Conservation (phyloP, 2,888 invertebrate genomes). For the Peribatodes rhomboidaria region DNA sequence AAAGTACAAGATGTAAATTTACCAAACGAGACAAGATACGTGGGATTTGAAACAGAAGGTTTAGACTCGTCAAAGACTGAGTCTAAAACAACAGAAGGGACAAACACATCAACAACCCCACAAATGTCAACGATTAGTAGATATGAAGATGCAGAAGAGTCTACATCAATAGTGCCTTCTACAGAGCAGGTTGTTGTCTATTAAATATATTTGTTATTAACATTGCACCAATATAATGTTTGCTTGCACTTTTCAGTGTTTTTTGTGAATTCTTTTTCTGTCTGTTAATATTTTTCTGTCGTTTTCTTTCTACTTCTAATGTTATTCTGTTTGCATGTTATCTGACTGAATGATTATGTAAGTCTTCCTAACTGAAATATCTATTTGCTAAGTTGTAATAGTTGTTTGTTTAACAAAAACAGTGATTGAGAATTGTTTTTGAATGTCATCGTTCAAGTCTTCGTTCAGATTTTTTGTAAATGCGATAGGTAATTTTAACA, state of each 20-base stretch:
- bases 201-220: conserved; percentile 42
- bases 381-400: too few relatives aligned
- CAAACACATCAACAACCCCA: neutral
- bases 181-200: conserved; percentile 59
- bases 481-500: neutral
- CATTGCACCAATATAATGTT: conserved; percentile 33
- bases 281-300: neutral
- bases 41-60: neutral
- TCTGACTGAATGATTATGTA: conserved; percentile 2
- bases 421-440: too few relatives aligned
- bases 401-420: too few relatives aligned
- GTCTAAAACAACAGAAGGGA: neutral
- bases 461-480: conserved; percentile 9
- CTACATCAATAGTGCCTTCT: conserved; percentile 43
- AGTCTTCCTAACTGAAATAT: too few relatives aligned
- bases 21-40: neutral
- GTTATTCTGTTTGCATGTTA: neutral
- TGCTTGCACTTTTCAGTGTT: conserved; percentile 23
- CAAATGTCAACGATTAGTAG: conserved; percentile 6
- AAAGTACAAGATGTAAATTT: neutral
- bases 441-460: too few relatives aligned
- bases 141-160: conserved; percentile 16
- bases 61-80: conserved; percentile 2
- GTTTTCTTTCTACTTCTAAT: neutral
- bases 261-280: neutral